A percentile compares a stretch with the other conserved stretches of the same genome.
Conservation (phyloP, 2,888 invertebrate species). For the Magallana nippona region DNA sequence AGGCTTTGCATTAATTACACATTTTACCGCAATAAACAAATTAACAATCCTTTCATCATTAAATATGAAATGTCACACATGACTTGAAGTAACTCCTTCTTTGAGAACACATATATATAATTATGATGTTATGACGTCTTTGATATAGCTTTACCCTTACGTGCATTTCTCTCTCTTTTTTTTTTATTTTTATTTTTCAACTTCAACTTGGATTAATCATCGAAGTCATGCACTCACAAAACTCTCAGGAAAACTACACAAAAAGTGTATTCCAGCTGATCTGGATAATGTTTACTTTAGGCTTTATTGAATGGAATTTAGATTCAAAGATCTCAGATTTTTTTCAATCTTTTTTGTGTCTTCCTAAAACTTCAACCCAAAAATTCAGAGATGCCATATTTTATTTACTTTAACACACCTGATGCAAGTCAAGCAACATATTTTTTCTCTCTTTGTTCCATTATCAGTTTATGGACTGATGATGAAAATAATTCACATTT, state of each 20-base stretch:
- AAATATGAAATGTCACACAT: background rate
- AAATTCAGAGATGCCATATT: background rate
- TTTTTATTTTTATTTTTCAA: background rate
- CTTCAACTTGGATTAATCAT: slow-evolving; percentile 16
- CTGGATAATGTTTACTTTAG: slow-evolving; percentile 18
- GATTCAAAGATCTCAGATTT: background rate
- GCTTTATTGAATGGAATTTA: background rate
- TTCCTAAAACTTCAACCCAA: background rate
- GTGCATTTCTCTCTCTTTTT: too few relatives aligned
- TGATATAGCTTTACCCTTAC: too few relatives aligned
- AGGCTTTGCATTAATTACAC: background rate
- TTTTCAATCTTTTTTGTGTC: background rate
- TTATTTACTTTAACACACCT: background rate
- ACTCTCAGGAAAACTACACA: background rate
- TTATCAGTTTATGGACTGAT: background rate
- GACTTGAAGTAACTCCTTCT: too few relatives aligned
- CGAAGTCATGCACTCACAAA: slow-evolving; percentile 7
- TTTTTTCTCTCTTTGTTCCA: background rate
- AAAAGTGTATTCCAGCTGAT: background rate
- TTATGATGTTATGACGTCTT: too few relatives aligned
- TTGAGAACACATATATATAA: too few relatives aligned
- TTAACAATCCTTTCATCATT: background rate
- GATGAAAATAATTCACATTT: slow-evolving; percentile 15
- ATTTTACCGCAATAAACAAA: background rate
- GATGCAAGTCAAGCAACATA: background rate